A percentile compares a stretch with the other conserved stretches of the same genome.
Evolutionary conservation across 1,140 invertebrate species (phyloP).

Genomic region (Ceratosolen solmsi): DNA sequence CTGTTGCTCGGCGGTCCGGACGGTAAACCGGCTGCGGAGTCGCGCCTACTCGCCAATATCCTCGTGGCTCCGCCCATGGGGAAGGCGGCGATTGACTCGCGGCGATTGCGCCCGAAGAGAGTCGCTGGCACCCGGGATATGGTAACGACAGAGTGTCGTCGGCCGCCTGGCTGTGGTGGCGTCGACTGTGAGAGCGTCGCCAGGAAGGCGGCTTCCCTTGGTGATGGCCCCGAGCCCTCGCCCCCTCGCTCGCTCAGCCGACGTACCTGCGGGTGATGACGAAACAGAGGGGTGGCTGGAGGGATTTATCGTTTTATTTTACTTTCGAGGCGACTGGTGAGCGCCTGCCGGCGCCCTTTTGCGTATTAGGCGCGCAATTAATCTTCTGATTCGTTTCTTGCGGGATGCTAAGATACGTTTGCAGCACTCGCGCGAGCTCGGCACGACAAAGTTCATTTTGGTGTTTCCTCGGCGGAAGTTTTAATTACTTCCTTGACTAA

Average conservation of each 20-base stretch:
- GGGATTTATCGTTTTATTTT: no score
- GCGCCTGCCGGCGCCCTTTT: no score
- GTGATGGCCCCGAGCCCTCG: conserved; percentile 78
- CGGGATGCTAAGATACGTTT: no score
- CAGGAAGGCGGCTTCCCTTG: conserved; percentile 84
- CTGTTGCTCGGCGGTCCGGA: conserved; percentile 79
- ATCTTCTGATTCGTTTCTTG: no score
- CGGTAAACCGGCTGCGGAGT: conserved; percentile 65
- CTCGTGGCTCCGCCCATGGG: conserved; percentile 72
- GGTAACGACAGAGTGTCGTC: conserved; percentile 87
- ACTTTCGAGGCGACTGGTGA: no score
- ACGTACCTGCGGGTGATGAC: conserved; percentile 74
- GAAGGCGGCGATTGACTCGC: conserved; percentile 86
- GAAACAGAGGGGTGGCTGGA: no score
- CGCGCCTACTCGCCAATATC: conserved; percentile 71
- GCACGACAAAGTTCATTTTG: no score
- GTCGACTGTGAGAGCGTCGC: conserved; percentile 84
- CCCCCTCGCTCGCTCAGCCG: conserved; percentile 84
- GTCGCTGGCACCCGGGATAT: conserved; percentile 84
- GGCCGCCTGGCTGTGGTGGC: conserved; percentile 80
- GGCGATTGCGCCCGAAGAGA: conserved; percentile 82
- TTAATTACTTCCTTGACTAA: no score
- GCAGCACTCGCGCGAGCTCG: no score
- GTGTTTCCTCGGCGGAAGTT: no score
- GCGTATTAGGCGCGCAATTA: no score